Evolutionary conservation across 2,888 invertebrate genomes (phyloP).

Genomic region (Latheticus oryzae): DNA sequence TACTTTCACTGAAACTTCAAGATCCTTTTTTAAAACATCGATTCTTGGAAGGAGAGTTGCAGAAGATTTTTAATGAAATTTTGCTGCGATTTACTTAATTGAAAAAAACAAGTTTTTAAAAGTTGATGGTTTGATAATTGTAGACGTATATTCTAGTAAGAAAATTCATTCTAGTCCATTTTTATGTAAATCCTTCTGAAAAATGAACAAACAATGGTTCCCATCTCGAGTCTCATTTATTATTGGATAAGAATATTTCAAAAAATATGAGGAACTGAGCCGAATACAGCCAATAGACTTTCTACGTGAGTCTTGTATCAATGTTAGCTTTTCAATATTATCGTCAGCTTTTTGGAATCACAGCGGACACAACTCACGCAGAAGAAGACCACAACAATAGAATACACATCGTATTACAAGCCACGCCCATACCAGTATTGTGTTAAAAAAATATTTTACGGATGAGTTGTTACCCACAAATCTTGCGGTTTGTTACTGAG

Average conservation of each 20-base stretch:
- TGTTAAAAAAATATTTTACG: not conserved
- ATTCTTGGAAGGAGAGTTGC: slow-evolving; percentile 8
- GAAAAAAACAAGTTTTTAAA: slow-evolving; percentile 7
- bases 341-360: slow-evolving; percentile 25
- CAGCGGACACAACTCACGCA: slow-evolving; percentile 10
- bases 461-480: slow-evolving; percentile 6
- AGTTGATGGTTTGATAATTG: no score
- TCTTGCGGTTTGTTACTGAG: slow-evolving; percentile 5
- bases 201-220: slow-evolving; percentile 20
- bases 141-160: no score
- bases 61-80: slow-evolving; percentile 19
- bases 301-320: slow-evolving; percentile 28
- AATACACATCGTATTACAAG: no score
- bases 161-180: no score
- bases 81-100: slow-evolving; percentile 22
- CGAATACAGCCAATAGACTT: slow-evolving; percentile 27
- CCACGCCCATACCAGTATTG: not conserved
- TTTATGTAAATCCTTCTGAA: no score
- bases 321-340: slow-evolving; percentile 27
- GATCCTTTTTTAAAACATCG: slow-evolving; percentile 7
- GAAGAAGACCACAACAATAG: slow-evolving; percentile 8
- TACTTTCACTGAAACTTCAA: slow-evolving; percentile 7
- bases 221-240: slow-evolving; percentile 6
- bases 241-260: slow-evolving; percentile 27
- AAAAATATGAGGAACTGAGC: slow-evolving; percentile 12